Percentiles rank a stretch among this genome's conserved stretches.
phyloP scores from a whole-genome alignment of 2,888 invertebrate genomes.

The Mystacides longicornis region DNA sequence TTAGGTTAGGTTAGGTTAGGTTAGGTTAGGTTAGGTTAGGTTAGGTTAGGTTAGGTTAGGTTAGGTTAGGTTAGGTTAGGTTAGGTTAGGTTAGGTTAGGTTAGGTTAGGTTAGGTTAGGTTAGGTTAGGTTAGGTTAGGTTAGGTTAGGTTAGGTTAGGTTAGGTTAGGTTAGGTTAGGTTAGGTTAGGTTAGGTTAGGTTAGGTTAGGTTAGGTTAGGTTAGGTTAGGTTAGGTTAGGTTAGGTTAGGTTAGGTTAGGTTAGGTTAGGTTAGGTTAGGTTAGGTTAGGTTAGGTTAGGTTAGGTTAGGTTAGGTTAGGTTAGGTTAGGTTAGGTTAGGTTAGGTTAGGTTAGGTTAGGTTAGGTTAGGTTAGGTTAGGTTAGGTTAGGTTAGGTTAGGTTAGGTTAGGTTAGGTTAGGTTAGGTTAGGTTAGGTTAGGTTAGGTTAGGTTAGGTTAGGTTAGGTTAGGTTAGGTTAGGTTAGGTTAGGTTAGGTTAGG shows the following conservation, averaged over 20 bases:
- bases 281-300: conserved; percentile 2
- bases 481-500: conserved; percentile 2
- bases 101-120: conserved; percentile 7
- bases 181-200: conserved; percentile 4
- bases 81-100: conserved; percentile 7
- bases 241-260: conserved; percentile 2
- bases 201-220: conserved; percentile 2
- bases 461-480: conserved; percentile 2
- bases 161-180: conserved; percentile 7
- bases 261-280: conserved; percentile 2
- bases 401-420: conserved; percentile 2
- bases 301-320: conserved; percentile 2
- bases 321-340: conserved; percentile 2
- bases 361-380: conserved; percentile 2
- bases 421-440: conserved; percentile 2
- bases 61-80: conserved; percentile 7
- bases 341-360: conserved; percentile 2
- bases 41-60: conserved; percentile 4
- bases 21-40: conserved; percentile 2
- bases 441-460: conserved; percentile 2
- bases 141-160: conserved; percentile 6
- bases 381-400: conserved; percentile 2
- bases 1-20: conserved; percentile 2
- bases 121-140: conserved; percentile 7
- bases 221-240: conserved; percentile 2